Base-by-base conservation (phyloP, 2,888 invertebrate species). In the Apodemia zela region DNA sequence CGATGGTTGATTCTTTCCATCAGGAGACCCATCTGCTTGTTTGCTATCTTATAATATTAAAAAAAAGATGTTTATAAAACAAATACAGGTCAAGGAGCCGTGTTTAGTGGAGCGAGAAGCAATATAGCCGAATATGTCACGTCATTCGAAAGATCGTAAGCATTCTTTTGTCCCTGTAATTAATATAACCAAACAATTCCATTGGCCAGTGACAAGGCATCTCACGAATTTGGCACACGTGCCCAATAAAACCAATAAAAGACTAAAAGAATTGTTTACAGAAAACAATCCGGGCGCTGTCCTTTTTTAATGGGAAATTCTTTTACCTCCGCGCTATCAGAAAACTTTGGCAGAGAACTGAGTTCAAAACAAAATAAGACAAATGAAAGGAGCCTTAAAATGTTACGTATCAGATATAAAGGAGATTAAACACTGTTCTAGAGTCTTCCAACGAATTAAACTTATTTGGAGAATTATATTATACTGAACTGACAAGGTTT, bases 291-390 rank as follows among this genome's bases (percentile, higher is more conserved):
- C 80, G 80, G 80, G 81, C 76, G 80, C 75, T 84, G 86, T 86
- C 83, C 84, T 82, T 82, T 84, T 84, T 85, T 77, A 84, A 84
- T 85, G 73, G 79, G 76, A 82, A 84, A 87, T 87, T 87, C 85
- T 83, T 87, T 81, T 81, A 84, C 83, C 81, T 84, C 73, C 72
- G 76, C 75, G 63, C 63, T 63, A 78, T 77, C 77, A 73, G 73
- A 70, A 63, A 85, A 86, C 76, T 86, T 86, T 73, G 73, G 72
- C 72, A 62, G 72, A 75, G 76, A 82, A 80, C 77, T 66, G 76
- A 81, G 79, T 81, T 85, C 78, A 79, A 81, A 84, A 84, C 81
- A 57, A 79, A 84, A 84, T 78, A 80, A 82, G 79, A 84, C 82
- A 83, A 84, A 85, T 81, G 80, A 81, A 82, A 83, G 75, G 75